Base-by-base conservation (phyloP, 2,797 vertebrate species). In the Cottoperca gobio region DNA sequence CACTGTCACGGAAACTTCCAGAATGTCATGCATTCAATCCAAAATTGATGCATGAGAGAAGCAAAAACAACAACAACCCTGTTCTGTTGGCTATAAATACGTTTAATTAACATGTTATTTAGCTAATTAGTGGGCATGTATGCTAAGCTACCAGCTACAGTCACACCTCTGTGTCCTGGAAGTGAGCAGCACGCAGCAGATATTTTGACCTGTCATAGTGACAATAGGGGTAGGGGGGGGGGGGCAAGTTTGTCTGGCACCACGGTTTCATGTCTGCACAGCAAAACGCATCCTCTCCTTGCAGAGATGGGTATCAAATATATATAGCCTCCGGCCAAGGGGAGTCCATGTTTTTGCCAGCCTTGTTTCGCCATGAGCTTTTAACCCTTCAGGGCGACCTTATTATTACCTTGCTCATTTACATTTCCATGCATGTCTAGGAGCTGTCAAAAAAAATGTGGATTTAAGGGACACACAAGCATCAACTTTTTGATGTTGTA, bases 201-300 rank as follows among this genome's bases (percentile, higher is more conserved):
- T 79, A 63, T 83, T 52, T 72, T 83, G 83, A 91, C 84, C 85
- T 80, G 84, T 87, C 89, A 88, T 37, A 52, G 83, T 52, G 69
- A 88, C 82, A 81, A 84, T 68, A 79, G 72, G 84, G 46, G 45
- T 68, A 79, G 72, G 84, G 46, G 45, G 77, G 60, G 68, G 86
- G 85, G 84, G 87, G 83, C 78, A 82, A 72, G 85, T 92, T 88
- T 90, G 31, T 33, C 60, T 88, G 89, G 73, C 86, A 42, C 71
- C 80, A 55, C 48, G 53, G 59, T 72, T 79, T 82, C 76, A 50
- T 67, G 82, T 82, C 80, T 84, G 79, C 81, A 64, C 70, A 52
- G 63, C 72, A 61, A 55, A 74, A 46, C 75, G 78, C 84, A 79
- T 64, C 84, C 61, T 67, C 76, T 68, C 79, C 62, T 49, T 68